Evolutionary conservation across 2,113 vertebrate species (phyloP).

Genomic region (Coturnix japonica): DNA sequence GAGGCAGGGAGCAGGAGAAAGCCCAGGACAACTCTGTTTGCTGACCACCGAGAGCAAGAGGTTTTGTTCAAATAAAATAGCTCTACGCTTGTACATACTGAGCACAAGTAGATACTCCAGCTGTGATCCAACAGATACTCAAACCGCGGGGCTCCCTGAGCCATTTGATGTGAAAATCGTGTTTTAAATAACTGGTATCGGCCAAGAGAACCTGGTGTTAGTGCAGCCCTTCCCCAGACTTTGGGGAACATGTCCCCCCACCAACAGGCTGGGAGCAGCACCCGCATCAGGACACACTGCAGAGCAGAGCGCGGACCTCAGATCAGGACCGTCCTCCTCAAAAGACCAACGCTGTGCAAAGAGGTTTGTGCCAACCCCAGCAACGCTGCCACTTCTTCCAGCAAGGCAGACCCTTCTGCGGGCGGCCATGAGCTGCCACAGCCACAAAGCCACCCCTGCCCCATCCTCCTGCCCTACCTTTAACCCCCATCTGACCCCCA

Average conservation of each 20-base stretch:
- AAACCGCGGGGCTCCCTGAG: background rate
- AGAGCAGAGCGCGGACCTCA: background rate
- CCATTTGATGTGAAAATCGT: background rate
- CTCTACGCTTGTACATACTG: background rate
- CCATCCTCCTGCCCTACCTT: background rate
- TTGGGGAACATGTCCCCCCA: too few species aligned
- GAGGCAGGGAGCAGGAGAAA: background rate
- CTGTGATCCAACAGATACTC: background rate
- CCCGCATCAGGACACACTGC: background rate
- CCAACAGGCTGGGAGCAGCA: rapidly evolving
- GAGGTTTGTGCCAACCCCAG: background rate
- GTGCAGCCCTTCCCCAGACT: background rate
- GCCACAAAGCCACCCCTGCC: background rate
- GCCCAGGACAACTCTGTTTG: background rate
- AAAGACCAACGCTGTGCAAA: background rate
- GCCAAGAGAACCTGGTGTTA: background rate
- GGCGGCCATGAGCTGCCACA: background rate
- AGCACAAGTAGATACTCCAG: background rate
- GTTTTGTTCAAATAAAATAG: constrained; percentile 9
- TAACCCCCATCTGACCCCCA: background rate
- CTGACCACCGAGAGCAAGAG: background rate
- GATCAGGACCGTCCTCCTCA: background rate
- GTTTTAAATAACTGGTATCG: background rate
- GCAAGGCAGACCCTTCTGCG: background rate
- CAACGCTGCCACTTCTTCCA: rapidly evolving